Evolutionary conservation across 1,140 invertebrate genomes (phyloP).

Genomic region (Bicyclus anynana): DNA sequence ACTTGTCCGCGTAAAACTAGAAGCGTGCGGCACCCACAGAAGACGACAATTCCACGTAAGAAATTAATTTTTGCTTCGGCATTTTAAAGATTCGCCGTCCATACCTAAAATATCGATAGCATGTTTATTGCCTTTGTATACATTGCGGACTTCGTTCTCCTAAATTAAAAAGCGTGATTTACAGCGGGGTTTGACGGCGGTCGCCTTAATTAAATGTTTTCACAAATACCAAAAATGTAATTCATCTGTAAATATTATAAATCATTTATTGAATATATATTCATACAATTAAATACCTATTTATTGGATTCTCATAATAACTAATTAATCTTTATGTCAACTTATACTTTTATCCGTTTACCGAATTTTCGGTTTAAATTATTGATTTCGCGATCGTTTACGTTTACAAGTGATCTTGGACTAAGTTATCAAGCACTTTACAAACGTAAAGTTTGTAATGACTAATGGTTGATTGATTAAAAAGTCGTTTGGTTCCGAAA

Average conservation of each 20-base stretch:
- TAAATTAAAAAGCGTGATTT: constrained; percentile 47
- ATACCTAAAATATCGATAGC: constrained; percentile 58
- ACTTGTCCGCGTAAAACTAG: not conserved
- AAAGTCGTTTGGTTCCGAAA: no score
- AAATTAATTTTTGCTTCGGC: constrained; percentile 34
- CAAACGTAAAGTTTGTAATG: no score
- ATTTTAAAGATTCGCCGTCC: constrained; percentile 53
- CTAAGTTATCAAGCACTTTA: no score
- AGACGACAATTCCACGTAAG: constrained; percentile 4
- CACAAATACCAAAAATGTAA: not conserved
- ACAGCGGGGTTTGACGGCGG: constrained; percentile 24
- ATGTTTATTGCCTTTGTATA: constrained; percentile 65
- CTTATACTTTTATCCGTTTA: no score
- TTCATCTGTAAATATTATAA: not conserved
- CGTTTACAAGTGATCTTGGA: no score
- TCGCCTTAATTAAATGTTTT: constrained; percentile 18
- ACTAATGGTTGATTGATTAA: no score
- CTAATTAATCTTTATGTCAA: no score
- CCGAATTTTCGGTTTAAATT: no score
- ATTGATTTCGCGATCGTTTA: no score
- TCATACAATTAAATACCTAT: not conserved
- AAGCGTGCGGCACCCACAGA: not conserved
- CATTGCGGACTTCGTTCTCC: constrained; percentile 26
- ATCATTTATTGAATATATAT: not conserved
- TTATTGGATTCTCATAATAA: no score